Percentiles rank a stretch among this genome's conserved stretches.
Evolutionary conservation across 2,888 invertebrate genomes (phyloP).

Genomic region (Lumbricus terrestris): DNA sequence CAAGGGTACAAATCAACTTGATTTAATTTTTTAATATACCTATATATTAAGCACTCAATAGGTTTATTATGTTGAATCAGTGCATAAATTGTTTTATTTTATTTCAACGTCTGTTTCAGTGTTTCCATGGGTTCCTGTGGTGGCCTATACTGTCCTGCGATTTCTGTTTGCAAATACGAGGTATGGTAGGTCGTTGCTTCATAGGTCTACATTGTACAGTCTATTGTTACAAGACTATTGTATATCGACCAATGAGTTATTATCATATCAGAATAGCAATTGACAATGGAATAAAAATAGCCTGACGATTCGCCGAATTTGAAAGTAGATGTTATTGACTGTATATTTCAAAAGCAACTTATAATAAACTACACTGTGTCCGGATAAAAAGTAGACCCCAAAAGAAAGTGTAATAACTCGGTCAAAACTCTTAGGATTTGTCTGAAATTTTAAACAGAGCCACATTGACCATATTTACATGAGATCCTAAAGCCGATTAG

Average conservation of each 20-base stretch:
- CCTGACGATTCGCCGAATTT: neutral
- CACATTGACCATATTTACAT: too few relatives aligned
- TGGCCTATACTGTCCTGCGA: constrained; percentile 26
- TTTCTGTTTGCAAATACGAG: constrained; percentile 10
- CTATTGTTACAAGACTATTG: neutral
- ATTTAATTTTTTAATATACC: neutral
- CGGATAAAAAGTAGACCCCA: too few relatives aligned
- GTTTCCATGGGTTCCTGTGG: constrained; percentile 31
- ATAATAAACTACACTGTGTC: too few relatives aligned
- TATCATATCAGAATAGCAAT: neutral
- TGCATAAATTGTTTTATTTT: neutral
- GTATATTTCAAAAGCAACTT: too few relatives aligned
- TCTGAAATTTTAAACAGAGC: too few relatives aligned
- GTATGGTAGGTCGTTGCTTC: neutral
- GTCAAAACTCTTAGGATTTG: too few relatives aligned
- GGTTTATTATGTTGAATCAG: neutral
- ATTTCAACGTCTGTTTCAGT: neutral
- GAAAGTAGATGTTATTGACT: neutral
- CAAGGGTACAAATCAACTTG: neutral
- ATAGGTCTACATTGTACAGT: neutral
- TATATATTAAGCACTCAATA: neutral
- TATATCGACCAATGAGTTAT: neutral
- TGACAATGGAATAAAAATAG: neutral
- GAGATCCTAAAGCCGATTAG: too few relatives aligned
- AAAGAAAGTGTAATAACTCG: too few relatives aligned